These are phyloP conservation scores for Clamator glandarius DNA, from an alignment of 2,797 vertebrate genomes.

Conservation along the genomic window DNA sequence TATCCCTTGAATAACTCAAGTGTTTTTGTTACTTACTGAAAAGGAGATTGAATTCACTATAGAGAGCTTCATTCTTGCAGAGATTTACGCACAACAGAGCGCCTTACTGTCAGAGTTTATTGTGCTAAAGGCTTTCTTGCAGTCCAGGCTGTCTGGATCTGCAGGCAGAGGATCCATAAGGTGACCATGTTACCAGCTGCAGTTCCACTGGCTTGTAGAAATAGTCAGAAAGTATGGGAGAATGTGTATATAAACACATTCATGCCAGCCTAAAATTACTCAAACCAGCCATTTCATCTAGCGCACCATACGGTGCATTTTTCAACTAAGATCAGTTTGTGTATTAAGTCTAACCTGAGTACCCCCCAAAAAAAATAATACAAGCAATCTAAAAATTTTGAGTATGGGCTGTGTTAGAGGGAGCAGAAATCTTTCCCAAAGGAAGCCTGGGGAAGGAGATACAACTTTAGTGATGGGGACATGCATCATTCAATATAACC, in stretches of 20 bases:
- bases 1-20: conserved; percentile 11
- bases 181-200: background rate
- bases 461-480: rapidly evolving
- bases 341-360: background rate
- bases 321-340: background rate
- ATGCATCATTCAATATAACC: background rate
- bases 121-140: background rate
- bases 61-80: rapidly evolving
- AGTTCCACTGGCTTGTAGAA: background rate
- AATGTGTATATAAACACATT: background rate
- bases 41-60: background rate
- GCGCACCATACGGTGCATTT: rapidly evolving
- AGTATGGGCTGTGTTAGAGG: background rate
- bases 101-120: background rate
- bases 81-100: background rate
- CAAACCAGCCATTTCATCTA: background rate
- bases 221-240: background rate
- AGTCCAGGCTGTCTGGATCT: background rate
- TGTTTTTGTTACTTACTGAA: background rate
- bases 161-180: background rate
- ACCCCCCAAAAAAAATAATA: background rate
- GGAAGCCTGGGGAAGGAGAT: background rate
- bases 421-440: background rate
- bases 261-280: background rate
- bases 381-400: background rate